These are phyloP conservation scores for Mastigias papua DNA, from an alignment of 30 jellyfish, hydroid and myxozoan genomes.

Conservation along the genomic window DNA sequence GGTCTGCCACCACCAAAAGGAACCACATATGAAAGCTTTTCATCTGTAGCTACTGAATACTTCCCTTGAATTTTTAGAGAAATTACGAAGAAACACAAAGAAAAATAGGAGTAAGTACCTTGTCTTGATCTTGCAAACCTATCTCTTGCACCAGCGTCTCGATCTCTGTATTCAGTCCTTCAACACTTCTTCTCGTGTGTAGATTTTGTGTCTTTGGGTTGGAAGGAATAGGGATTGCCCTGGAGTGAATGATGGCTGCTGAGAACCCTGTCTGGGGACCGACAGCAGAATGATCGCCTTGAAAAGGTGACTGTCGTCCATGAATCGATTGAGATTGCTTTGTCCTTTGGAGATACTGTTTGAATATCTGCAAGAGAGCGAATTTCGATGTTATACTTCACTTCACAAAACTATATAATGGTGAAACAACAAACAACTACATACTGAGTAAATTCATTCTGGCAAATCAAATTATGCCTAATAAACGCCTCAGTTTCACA, in stretches of 20 bases:
- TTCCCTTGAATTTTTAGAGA: too few relatives aligned
- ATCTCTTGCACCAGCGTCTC: constrained; percentile 91
- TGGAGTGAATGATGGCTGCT: constrained; percentile 72
- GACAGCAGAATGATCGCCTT: constrained; percentile 96
- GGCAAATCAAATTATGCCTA: too few relatives aligned
- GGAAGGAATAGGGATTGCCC: constrained; percentile 94
- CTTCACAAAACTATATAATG: too few relatives aligned
- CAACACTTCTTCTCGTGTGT: constrained; percentile 98
- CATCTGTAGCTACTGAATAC: too few relatives aligned
- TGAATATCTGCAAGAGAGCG: constrained; percentile 76
- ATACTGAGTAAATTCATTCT: too few relatives aligned
- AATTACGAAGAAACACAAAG: neutral
- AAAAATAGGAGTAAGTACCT: constrained; percentile 38
- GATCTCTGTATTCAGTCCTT: constrained; percentile 93
- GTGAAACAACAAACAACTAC: too few relatives aligned
- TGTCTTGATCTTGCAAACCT: constrained; percentile 65
- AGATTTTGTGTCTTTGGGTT: constrained; percentile 86
- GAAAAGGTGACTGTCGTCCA: constrained; percentile 97
- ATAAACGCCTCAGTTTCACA: too few relatives aligned
- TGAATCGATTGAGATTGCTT: constrained; percentile 90
- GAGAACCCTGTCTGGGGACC: constrained; percentile 72
- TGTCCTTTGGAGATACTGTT: constrained; percentile 87
- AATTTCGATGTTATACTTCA: neutral
- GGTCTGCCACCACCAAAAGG: too few relatives aligned
- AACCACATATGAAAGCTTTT: too few relatives aligned